A percentile compares a stretch with the other conserved stretches of the same genome.
phyloP scores from a whole-genome alignment of 2,888 invertebrate genomes.

The Cynaeus angustus region DNA sequence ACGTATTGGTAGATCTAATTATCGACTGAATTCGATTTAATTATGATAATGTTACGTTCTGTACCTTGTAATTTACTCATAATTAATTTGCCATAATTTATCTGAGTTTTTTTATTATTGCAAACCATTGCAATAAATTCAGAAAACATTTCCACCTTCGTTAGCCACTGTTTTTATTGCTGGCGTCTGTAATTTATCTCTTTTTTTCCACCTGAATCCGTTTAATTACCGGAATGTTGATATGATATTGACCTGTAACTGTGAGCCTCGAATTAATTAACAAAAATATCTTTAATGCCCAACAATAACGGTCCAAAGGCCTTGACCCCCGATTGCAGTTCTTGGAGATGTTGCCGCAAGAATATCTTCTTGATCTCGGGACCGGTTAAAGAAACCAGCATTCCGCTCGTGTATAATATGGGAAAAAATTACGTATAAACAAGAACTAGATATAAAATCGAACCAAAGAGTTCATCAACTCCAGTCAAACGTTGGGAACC shows the following conservation, averaged over 20 bases:
- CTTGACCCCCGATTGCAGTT: conserved; percentile 51
- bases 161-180: no score
- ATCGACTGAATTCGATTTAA: no score
- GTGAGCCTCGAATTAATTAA: conserved; percentile 22
- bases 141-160: no score
- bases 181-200: no score
- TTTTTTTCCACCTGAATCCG: neutral
- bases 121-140: no score
- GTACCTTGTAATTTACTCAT: no score
- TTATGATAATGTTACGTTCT: no score
- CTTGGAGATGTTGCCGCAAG: conserved; percentile 48
- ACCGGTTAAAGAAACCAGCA: conserved; percentile 46
- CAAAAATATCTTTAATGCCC: conserved; percentile 22
- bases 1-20: no score
- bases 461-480: conserved; percentile 67
- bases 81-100: no score
- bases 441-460: conserved; percentile 68
- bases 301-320: conserved; percentile 47
- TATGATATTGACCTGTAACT: conserved; percentile 23
- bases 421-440: conserved; percentile 52
- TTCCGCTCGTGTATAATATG: conserved; percentile 47
- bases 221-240: conserved; percentile 5
- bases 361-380: conserved; percentile 39
- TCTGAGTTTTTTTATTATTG: conserved; percentile 1
- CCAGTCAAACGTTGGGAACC: conserved; percentile 62